These are phyloP conservation scores for Mirza zaza DNA, from an alignment of 2,113 vertebrate genomes.

Conservation along the genomic window DNA sequence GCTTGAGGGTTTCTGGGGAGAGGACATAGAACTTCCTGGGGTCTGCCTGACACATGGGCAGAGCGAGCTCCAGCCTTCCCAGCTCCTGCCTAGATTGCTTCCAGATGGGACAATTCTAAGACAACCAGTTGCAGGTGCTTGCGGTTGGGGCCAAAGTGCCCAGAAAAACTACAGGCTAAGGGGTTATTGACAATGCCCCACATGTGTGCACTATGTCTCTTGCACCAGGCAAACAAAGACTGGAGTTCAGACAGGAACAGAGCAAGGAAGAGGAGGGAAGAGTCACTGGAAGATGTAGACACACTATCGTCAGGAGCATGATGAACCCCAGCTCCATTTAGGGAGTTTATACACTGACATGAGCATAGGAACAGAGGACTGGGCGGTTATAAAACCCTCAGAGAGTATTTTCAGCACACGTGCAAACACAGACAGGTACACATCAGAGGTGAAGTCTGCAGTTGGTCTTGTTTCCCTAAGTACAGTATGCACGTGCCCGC, in stretches of 20 bases:
- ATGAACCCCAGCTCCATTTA: background rate
- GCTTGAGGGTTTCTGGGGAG: background rate
- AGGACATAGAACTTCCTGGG: background rate
- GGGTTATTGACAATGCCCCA: background rate
- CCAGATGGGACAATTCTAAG: background rate
- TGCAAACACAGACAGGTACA: background rate
- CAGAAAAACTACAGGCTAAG: background rate
- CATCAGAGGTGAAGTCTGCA: background rate
- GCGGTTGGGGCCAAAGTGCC: background rate
- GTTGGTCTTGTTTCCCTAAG: background rate
- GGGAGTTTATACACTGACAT: background rate
- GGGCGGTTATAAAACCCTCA: accelerated
- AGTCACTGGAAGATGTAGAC: background rate
- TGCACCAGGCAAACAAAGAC: background rate
- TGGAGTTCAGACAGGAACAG: background rate
- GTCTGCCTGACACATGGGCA: background rate
- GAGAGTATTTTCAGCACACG: background rate
- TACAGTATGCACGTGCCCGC: background rate
- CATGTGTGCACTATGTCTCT: background rate
- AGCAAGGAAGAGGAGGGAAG: background rate
- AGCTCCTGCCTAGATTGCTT: background rate
- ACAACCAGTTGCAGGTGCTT: background rate
- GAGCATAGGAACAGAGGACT: background rate
- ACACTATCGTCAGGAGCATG: background rate
- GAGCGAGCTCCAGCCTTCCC: background rate